Percentiles rank a stretch among this genome's conserved stretches.
Conservation (phyloP, 2,797 vertebrate genomes). For the Bradypodion ventrale region DNA sequence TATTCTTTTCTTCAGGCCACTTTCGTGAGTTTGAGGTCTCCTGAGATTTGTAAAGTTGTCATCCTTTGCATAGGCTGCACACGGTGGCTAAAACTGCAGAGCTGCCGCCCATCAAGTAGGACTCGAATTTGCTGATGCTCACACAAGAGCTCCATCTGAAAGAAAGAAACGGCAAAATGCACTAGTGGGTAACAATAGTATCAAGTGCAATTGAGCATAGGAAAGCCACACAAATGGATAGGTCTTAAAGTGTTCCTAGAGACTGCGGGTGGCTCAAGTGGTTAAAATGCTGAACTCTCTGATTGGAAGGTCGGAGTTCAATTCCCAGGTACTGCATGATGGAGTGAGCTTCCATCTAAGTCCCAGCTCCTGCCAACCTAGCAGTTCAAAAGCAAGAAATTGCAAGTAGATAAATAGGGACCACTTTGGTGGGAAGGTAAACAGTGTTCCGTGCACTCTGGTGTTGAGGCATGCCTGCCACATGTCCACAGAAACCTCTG, state of each 20-base stretch:
- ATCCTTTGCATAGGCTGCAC: conserved; percentile 80
- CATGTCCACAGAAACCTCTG: no score
- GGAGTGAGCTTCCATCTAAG: no score
- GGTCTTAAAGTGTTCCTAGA: neutral
- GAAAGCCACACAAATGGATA: neutral
- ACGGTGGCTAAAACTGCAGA: conserved; percentile 87
- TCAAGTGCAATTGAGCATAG: neutral
- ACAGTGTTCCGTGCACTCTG: no score
- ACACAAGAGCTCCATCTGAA: conserved; percentile 91
- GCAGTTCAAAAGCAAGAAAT: no score
- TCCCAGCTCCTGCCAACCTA: no score
- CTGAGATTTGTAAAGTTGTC: conserved; percentile 82
- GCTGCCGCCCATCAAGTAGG: conserved; percentile 87
- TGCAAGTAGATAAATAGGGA: no score
- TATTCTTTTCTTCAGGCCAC: conserved; percentile 78
- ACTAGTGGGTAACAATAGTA: neutral
- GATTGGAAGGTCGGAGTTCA: no score
- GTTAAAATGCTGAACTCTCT: no score
- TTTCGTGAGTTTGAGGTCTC: conserved; percentile 90
- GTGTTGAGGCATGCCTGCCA: no score
- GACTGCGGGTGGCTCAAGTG: no score
- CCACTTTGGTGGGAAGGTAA: no score
- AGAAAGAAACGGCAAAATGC: conserved; percentile 21
- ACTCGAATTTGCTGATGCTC: conserved; percentile 93
- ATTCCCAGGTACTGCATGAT: no score